A percentile compares a stretch with the other conserved stretches of the same genome.
phyloP scores from a whole-genome alignment of 2,888 invertebrate genomes.

The Gasteruption jaculator region DNA sequence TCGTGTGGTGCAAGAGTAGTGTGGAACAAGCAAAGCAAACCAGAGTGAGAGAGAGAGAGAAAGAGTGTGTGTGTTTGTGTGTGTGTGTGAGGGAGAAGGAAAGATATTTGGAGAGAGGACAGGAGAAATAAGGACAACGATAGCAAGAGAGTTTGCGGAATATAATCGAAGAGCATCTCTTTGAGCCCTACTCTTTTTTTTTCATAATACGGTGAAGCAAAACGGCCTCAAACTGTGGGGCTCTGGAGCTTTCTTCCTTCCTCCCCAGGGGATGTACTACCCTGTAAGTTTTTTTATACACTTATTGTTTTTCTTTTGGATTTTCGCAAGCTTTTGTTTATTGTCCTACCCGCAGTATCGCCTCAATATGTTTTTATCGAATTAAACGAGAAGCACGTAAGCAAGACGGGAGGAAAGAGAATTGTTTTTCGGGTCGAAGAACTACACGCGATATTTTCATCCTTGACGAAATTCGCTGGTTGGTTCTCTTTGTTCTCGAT shows the following conservation, averaged over 20 bases:
- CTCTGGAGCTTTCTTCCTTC: constrained; percentile 92
- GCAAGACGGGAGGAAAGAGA: too few species aligned
- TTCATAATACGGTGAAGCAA: constrained; percentile 51
- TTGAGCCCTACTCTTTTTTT: constrained; percentile 24
- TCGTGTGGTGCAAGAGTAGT: constrained; percentile 6
- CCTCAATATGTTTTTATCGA: too few species aligned
- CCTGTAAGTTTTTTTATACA: too few species aligned
- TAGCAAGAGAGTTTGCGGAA: constrained; percentile 8
- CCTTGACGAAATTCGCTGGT: too few species aligned
- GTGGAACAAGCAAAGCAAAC: constrained; percentile 24
- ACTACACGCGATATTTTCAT: too few species aligned
- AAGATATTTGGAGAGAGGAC: constrained; percentile 20
- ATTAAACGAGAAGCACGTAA: too few species aligned
- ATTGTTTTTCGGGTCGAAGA: too few species aligned
- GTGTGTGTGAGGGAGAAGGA: constrained; percentile 21
- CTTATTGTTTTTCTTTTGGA: too few species aligned
- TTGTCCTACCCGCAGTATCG: too few species aligned
- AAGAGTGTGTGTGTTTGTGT: constrained; percentile 23
- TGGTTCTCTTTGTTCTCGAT: too few species aligned
- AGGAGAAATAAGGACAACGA: constrained; percentile 10
- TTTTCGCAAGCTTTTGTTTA: too few species aligned
- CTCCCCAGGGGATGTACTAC: constrained; percentile 96
- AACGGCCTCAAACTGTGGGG: constrained; percentile 95
- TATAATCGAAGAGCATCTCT: not conserved
- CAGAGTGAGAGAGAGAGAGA: constrained; percentile 22